These are phyloP conservation scores for Augochlora pura DNA, from an alignment of 1,140 invertebrate species.

Conservation along the genomic window DNA sequence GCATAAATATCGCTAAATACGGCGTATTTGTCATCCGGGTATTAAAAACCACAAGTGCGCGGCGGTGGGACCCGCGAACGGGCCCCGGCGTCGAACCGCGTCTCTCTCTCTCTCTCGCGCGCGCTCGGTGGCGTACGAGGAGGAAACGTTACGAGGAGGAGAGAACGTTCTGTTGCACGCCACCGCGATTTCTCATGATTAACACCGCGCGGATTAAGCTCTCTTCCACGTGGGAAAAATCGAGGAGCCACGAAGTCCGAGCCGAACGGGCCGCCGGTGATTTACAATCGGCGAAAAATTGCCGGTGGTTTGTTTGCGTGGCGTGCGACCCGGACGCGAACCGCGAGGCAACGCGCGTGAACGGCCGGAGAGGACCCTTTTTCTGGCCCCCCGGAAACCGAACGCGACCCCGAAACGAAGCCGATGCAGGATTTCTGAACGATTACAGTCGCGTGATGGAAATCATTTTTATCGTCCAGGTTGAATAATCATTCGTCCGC, in stretches of 20 bases:
- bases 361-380: neutral
- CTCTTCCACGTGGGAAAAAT: conserved; percentile 47
- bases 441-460: neutral
- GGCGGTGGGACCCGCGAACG: no score
- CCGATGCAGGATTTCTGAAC: neutral
- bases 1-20: conserved; percentile 68
- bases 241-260: conserved; percentile 35
- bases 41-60: conserved; percentile 54
- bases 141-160: no score
- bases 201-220: conserved; percentile 59
- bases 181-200: conserved; percentile 67
- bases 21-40: conserved; percentile 64
- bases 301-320: conserved; percentile 43
- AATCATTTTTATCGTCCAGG: neutral
- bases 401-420: neutral
- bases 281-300: conserved; percentile 45
- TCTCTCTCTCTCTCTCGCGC: no score
- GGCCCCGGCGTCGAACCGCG: no score
- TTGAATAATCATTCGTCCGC: neutral
- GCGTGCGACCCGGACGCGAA: conserved; percentile 16
- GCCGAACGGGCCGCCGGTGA: conserved; percentile 42
- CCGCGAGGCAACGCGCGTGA: conserved; percentile 8
- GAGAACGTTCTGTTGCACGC: conserved; percentile 19
- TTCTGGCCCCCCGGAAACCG: no score
- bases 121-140: no score